These are phyloP conservation scores for Axea sp. DNA, from an alignment of 2,888 invertebrate genomes.

Conservation along the genomic window DNA sequence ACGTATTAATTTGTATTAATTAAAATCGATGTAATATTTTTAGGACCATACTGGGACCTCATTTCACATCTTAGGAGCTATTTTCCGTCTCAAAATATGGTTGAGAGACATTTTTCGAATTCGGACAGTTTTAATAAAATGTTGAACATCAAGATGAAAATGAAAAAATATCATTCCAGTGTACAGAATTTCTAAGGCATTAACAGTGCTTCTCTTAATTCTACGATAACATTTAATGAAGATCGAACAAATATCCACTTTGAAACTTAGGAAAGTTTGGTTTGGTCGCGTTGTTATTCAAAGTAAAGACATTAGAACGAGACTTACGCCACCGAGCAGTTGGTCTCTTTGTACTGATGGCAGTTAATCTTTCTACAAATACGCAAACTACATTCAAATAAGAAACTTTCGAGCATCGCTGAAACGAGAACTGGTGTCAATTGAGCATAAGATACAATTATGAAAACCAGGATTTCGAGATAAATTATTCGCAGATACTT, in stretches of 20 bases:
- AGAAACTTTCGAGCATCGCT: constrained; percentile 37
- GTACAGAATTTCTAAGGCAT: constrained; percentile 18
- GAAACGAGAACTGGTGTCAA: constrained; percentile 33
- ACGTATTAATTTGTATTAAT: no score
- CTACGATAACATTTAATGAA: constrained; percentile 49
- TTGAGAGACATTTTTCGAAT: no score
- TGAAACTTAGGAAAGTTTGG: constrained; percentile 29
- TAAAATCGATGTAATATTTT: no score
- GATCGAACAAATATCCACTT: constrained; percentile 44
- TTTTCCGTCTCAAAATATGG: no score
- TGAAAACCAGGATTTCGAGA: constrained; percentile 19
- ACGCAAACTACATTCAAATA: constrained; percentile 47
- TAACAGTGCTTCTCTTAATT: constrained; percentile 20
- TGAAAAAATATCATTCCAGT: no score
- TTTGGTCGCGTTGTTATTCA: constrained; percentile 42
- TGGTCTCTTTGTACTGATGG: constrained; percentile 48
- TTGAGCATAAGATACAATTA: constrained; percentile 26
- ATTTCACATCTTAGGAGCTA: no score
- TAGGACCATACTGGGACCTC: no score
- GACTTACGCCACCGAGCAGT: constrained; percentile 36
- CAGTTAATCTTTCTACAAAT: constrained; percentile 58
- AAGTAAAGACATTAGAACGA: constrained; percentile 37
- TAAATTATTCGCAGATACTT: constrained; percentile 39
- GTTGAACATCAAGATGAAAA: no score
- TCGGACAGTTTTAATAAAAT: no score